These are phyloP conservation scores for Eidolon helvum DNA, from an alignment of 2,113 vertebrate genomes.

Conservation along the genomic window DNA sequence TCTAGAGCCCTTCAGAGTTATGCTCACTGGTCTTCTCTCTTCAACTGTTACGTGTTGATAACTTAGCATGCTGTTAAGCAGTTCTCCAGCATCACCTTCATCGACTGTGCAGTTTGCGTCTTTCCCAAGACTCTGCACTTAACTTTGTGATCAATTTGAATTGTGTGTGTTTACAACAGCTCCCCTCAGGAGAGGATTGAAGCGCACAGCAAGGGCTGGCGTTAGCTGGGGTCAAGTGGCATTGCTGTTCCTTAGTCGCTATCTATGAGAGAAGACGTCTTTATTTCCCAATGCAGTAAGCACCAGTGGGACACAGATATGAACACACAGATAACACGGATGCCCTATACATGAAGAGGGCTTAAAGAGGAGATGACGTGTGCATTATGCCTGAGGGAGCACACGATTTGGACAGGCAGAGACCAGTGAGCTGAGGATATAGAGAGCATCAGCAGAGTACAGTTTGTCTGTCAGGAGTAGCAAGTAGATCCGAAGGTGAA, in stretches of 20 bases:
- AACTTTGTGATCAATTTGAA: not conserved
- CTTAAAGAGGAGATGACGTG: not conserved
- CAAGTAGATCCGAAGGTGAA: not conserved
- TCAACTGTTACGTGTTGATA: not conserved
- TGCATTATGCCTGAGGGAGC: not conserved
- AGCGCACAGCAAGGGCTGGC: not conserved
- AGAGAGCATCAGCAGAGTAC: not conserved
- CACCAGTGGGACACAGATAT: not conserved
- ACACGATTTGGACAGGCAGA: not conserved
- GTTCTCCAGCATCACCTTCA: not conserved
- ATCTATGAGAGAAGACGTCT: not conserved
- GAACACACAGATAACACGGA: not conserved
- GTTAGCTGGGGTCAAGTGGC: not conserved
- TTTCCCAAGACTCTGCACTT: not conserved
- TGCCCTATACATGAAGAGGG: not conserved
- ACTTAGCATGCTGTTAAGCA: not conserved
- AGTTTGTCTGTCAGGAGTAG: fast-evolving
- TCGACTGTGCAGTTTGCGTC: not conserved
- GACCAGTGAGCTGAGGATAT: not conserved
- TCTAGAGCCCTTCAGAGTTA: not conserved
- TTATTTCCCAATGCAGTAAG: not conserved
- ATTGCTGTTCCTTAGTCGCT: not conserved
- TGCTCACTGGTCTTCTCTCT: not conserved
- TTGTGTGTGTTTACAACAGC: not conserved
- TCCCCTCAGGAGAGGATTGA: not conserved